Base-by-base conservation (phyloP, 2,797 vertebrate species). In the Pantherophis alleghaniensis region DNA sequence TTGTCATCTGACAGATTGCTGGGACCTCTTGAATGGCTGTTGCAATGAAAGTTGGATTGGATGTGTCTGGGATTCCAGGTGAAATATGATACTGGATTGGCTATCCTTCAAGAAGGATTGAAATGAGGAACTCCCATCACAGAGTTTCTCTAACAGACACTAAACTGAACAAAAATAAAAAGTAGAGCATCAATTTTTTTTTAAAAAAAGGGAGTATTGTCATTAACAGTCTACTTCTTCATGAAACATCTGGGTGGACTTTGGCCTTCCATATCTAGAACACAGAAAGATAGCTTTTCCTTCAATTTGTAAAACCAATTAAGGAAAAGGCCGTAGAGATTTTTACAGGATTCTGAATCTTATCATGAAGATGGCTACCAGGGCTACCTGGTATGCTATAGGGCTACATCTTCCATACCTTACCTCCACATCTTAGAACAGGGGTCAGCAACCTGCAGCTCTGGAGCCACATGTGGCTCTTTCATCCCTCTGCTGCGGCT, bases 31-130 rank as follows among this genome's bases (percentile, higher is more conserved):
- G 97, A 96, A 95, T 88, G 91, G 94, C 96, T 96, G 42, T 69
- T 96, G 95, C 94, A 94, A 91, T 74, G 94, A 88, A 96, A 97
- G 95, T 96, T 96, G 96, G 96, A 96, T 96, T 96, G 96, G 93
- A 1, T 93, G 96, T 95, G 95, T 60, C 95, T 95, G 92, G 94
- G 97, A 97, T 97, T 96, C 57, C 94, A 18, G 95, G 94, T 93
- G 96, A 97, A 90, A 97, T 96, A 95, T 79, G 18, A 37, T 74
- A 37, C 32, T 74, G 69, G 14, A 20, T 3, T 37, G 66, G 66
- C 66, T 37, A 37, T 74, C 66, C 14, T 74, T 37, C 32, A 74
- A 74, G 66, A 37, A 74, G 66, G n/a, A 69, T 7, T 37, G 66
- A 18, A 74, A 4, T 74, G 6, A 37, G 32, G 32, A 74, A 74